Conservation (phyloP, 2,797 vertebrate genomes). For the Lutjanus argentimaculatus region DNA sequence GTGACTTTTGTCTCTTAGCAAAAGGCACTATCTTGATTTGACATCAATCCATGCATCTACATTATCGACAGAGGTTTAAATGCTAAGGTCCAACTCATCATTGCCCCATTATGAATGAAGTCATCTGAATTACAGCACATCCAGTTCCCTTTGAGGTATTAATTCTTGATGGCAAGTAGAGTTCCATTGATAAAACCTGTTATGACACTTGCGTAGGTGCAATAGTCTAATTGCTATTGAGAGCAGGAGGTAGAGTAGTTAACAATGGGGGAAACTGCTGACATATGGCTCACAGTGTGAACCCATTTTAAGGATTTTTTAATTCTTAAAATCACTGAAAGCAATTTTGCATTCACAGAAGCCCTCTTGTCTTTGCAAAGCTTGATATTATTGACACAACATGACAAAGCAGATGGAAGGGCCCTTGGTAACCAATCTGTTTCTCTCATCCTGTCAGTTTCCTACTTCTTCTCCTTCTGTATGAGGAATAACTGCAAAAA, state of each 20-base stretch:
- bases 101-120: conserved; percentile 4
- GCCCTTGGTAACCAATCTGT: conserved; percentile 20
- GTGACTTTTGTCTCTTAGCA: too few species aligned
- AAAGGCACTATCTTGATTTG: background rate
- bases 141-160: conserved; percentile 9
- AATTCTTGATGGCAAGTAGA: background rate
- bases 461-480: conserved; percentile 3
- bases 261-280: background rate
- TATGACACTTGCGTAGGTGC: background rate
- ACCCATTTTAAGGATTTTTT: background rate
- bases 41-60: background rate
- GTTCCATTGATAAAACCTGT: conserved; percentile 22
- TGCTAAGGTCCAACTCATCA: background rate
- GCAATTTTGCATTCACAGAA: background rate
- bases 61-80: conserved; percentile 10
- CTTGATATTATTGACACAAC: background rate
- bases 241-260: background rate
- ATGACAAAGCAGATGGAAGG: conserved; percentile 42
- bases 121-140: conserved; percentile 7
- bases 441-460: conserved; percentile 1
- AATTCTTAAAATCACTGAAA: background rate
- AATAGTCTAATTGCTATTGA: background rate
- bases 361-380: background rate
- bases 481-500: conserved; percentile 3
- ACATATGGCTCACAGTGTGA: background rate